Conservation (phyloP, 2,888 invertebrate species). For the Cloeon dipterum region DNA sequence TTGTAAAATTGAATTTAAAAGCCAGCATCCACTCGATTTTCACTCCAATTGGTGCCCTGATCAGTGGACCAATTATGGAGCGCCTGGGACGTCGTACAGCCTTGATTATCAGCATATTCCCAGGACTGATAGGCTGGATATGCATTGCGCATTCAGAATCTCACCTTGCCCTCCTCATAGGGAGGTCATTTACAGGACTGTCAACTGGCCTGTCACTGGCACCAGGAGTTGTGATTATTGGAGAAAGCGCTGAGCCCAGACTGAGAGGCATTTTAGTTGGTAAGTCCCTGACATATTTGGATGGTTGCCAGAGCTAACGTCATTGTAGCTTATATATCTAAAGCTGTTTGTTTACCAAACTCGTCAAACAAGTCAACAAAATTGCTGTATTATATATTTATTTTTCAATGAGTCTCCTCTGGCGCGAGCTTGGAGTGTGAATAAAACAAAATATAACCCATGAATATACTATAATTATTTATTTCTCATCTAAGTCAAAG, state of each 20-base stretch:
- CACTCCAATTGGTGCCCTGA: constrained; percentile 45
- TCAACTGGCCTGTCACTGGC: constrained; percentile 50
- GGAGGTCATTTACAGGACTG: constrained; percentile 43
- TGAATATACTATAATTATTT: too few relatives aligned
- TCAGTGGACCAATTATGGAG: constrained; percentile 49
- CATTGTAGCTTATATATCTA: too few relatives aligned
- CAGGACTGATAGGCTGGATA: constrained; percentile 39
- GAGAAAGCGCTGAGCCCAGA: constrained; percentile 50
- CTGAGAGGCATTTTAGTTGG: constrained; percentile 40
- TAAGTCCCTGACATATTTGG: too few relatives aligned
- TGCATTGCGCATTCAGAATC: constrained; percentile 27
- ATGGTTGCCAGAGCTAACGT: too few relatives aligned
- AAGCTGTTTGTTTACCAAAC: too few relatives aligned
- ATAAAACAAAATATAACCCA: too few relatives aligned
- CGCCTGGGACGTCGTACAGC: constrained; percentile 11
- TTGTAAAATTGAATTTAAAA: too few relatives aligned
- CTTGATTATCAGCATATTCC: constrained; percentile 6
- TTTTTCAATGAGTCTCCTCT: too few relatives aligned
- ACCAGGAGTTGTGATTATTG: constrained; percentile 50
- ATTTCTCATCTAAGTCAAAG: too few relatives aligned
- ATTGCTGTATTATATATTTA: too few relatives aligned
- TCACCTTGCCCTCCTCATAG: constrained; percentile 33
- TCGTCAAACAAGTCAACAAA: too few relatives aligned
- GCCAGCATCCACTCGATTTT: constrained; percentile 59
- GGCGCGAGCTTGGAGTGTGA: too few relatives aligned